Base-by-base conservation (phyloP, 2,113 vertebrate genomes). In the Indicator maculatus region DNA sequence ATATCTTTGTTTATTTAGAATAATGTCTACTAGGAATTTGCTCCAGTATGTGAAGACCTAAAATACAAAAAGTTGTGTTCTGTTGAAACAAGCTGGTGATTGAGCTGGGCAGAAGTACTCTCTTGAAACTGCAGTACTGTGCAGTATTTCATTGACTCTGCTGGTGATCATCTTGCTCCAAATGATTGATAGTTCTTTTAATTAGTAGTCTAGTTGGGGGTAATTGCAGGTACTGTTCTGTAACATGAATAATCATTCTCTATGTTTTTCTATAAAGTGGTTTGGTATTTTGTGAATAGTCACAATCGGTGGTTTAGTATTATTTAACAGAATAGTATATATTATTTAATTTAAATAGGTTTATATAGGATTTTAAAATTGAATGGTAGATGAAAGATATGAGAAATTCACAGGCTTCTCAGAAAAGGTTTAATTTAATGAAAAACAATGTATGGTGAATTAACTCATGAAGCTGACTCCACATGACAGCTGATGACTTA, bases 161-260 rank as follows among this genome's bases (percentile, higher is more conserved):
- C 52, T 75, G 28, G 47, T 91, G 67, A 80, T 92, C 41, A 60
- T 45, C 56, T 87, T 91, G 21, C 13, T 91, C 28, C 9, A n/a
- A 80, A 67, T 91, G 91, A 89, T 76, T 80, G 64, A 80, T 91
- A 70, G 41, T 79, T 74, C 45, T 94, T 93, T 83, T 94, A 93
- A 92, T 96, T 96, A 91, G 69, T 92, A 87, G 16, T 71, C 56
- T 83, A 67, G 67, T 75, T 23, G 41, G 28, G 65, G 38, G 6
- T 92, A 94, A 87, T 89, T 93, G 71, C 71, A 80, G 56, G 56
- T 91, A 59, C 59, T 87, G 31, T 77, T 95, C 33, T 80, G 4
- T 33, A 67, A 86, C 90, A 92, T 86, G 38, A 90, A 88, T 85
- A 55, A 73, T 82, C 4, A 24, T 75, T 89, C 36, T 69, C 16